Conservation (phyloP, 2,797 vertebrate genomes). For the Acanthurus leucopareius region DNA sequence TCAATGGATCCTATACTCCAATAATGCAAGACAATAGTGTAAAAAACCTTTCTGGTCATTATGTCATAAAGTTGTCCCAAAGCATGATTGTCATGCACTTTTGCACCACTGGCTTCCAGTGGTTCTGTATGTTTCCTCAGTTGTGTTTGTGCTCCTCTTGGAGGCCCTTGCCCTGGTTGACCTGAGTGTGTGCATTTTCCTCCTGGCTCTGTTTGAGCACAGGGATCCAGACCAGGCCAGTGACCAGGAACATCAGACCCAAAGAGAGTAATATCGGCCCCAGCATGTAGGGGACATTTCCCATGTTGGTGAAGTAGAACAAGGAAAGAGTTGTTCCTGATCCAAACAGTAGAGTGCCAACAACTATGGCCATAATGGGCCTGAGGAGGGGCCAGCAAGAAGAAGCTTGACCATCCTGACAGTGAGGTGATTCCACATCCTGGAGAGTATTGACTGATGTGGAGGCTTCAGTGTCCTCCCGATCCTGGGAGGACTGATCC, state of each 20-base stretch:
- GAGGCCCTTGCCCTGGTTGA: not conserved
- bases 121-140: conserved; percentile 6
- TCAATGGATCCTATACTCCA: not conserved
- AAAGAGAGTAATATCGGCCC: conserved; percentile 55
- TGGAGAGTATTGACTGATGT: not conserved
- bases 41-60: not conserved
- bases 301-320: conserved; percentile 23
- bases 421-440: not conserved
- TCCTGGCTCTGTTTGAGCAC: conserved; percentile 56
- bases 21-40: not conserved
- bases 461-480: conserved; percentile 15
- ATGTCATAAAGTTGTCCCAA: not conserved
- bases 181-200: not conserved
- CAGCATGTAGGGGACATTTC: conserved; percentile 44
- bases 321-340: conserved; percentile 15
- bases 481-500: not conserved
- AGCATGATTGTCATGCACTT: not conserved
- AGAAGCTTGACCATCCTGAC: not conserved
- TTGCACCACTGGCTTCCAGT: not conserved
- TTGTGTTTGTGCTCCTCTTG: not conserved
- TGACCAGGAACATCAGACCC: conserved; percentile 68
- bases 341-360: conserved; percentile 17
- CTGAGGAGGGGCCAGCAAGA: conserved; percentile 3
- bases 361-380: not conserved
- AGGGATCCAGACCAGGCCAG: conserved; percentile 60